Percentiles rank a stretch among this genome's conserved stretches.
These are phyloP conservation scores for Stegastes partitus DNA, from an alignment of 2,113 vertebrate genomes.

Conservation along the genomic window DNA sequence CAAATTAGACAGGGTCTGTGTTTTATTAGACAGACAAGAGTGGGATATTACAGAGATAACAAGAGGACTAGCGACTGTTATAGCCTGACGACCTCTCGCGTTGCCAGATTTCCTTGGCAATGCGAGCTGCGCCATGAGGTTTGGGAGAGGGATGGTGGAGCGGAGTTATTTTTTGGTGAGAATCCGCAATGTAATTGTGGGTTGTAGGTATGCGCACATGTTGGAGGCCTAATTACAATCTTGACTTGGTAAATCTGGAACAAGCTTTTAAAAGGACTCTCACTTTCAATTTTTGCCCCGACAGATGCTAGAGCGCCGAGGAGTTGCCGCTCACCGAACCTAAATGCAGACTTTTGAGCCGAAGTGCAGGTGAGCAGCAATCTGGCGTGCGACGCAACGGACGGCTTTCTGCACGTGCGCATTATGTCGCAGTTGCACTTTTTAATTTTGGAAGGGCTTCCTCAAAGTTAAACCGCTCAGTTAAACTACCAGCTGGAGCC, in stretches of 20 bases:
- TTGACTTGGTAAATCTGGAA: conserved; percentile 73
- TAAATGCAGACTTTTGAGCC: conserved; percentile 65
- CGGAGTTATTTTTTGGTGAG: conserved; percentile 74
- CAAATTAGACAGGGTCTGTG: conserved; percentile 37
- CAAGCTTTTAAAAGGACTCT: conserved; percentile 69
- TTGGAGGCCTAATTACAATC: conserved; percentile 82
- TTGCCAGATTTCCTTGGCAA: conserved; percentile 26
- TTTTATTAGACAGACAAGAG: conserved; percentile 48
- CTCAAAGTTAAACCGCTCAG: conserved; percentile 27
- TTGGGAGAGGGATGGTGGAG: conserved; percentile 29
- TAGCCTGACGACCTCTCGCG: conserved; percentile 28
- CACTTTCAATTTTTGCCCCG: conserved; percentile 60
- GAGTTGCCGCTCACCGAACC: conserved; percentile 48
- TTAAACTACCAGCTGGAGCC: conserved; percentile 57
- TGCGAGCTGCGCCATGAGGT: conserved; percentile 30
- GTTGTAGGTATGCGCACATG: conserved; percentile 78
- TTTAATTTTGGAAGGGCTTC: conserved; percentile 34
- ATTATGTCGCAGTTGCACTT: no score
- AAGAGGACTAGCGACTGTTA: conserved; percentile 6
- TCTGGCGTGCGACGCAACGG: neutral
- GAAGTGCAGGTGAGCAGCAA: conserved; percentile 56
- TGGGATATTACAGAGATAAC: conserved; percentile 27
- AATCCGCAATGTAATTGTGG: conserved; percentile 76
- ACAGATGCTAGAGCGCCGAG: conserved; percentile 55
- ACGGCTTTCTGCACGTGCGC: neutral